Percentiles rank a stretch among this genome's conserved stretches.
phyloP scores from a whole-genome alignment of 2,888 invertebrate genomes.

The Globia sparganii region DNA sequence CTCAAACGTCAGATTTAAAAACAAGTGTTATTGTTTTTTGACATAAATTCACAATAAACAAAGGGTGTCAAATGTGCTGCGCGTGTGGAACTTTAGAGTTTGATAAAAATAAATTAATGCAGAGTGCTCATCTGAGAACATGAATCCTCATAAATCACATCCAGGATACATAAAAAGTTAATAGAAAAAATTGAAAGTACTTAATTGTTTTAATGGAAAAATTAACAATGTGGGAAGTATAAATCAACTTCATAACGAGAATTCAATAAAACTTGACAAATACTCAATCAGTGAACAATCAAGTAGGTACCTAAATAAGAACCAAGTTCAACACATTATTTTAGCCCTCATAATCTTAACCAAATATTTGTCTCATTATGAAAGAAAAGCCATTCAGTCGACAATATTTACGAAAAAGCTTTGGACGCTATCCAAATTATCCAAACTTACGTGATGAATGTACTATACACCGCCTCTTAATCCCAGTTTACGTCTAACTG shows the following conservation, averaged over 20 bases:
- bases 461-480: conserved; percentile 74
- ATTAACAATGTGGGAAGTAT: conserved; percentile 13
- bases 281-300: background rate
- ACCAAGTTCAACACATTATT: conserved; percentile 12
- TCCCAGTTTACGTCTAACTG: conserved; percentile 72
- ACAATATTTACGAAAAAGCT: conserved; percentile 68
- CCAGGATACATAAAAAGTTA: conserved; percentile 43
- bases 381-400: conserved; percentile 59
- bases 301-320: no score
- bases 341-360: conserved; percentile 50
- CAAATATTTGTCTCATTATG: conserved; percentile 56
- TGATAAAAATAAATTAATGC: conserved; percentile 24
- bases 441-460: conserved; percentile 78
- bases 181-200: conserved; percentile 6
- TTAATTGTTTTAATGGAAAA: conserved; percentile 6
- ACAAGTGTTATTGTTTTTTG: background rate
- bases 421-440: conserved; percentile 83
- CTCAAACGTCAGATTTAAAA: background rate
- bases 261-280: conserved; percentile 1
- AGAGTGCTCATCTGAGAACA: conserved; percentile 24
- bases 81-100: background rate
- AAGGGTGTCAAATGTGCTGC: background rate
- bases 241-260: conserved; percentile 7
- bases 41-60: background rate
- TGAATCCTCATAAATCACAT: conserved; percentile 31